These are phyloP conservation scores for Saturnia japonica DNA, from an alignment of 2,888 invertebrate species.

Conservation along the genomic window DNA sequence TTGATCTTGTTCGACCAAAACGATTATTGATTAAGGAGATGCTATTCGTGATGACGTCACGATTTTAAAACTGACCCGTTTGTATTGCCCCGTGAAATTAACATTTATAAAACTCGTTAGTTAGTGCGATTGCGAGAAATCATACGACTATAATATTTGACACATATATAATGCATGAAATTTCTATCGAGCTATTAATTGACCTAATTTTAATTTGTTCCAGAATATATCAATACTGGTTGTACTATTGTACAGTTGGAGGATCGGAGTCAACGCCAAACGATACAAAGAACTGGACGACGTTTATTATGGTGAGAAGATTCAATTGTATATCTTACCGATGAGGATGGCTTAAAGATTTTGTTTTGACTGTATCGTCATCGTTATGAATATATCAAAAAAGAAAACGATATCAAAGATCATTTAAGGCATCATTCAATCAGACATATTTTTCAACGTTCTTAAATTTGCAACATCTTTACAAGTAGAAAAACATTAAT, in stretches of 20 bases:
- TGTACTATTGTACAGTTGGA: constrained; percentile 88
- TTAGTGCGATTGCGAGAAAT: background rate
- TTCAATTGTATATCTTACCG: background rate
- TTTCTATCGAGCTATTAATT: constrained; percentile 6
- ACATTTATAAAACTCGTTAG: background rate
- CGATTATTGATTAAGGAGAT: no score
- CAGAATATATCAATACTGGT: constrained; percentile 90
- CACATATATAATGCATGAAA: constrained; percentile 6
- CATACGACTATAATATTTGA: constrained; percentile 2
- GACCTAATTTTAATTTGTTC: constrained; percentile 56
- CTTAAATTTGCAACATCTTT: no score
- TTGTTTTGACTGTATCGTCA: no score
- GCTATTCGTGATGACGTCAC: no score
- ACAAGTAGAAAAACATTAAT: no score
- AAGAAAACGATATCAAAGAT: no score
- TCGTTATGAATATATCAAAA: no score
- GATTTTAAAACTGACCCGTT: no score
- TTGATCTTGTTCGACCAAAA: no score
- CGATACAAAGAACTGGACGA: constrained; percentile 86
- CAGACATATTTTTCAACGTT: no score
- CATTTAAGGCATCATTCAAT: no score
- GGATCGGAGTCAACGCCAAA: constrained; percentile 87
- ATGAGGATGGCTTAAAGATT: background rate
- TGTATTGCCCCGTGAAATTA: no score
- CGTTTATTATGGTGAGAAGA: constrained; percentile 88